These are phyloP conservation scores for Paramisgurnus dabryanus DNA, from an alignment of 2,113 vertebrate species.

Conservation along the genomic window DNA sequence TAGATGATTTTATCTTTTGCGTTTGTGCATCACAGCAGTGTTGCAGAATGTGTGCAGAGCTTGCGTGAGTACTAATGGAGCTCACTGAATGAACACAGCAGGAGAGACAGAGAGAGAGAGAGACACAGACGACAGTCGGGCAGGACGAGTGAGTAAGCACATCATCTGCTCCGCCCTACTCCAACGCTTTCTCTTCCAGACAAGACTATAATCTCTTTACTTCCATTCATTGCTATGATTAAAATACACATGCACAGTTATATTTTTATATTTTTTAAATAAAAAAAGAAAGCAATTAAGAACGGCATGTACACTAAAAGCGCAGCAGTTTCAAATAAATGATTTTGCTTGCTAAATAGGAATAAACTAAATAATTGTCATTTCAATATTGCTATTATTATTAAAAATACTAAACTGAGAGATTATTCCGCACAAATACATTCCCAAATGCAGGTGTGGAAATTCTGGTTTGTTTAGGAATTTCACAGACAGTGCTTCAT, in stretches of 20 bases:
- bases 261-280: too few species aligned
- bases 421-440: neutral
- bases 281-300: too few species aligned
- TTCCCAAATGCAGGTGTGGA: neutral
- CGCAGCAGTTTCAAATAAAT: too few species aligned
- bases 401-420: neutral
- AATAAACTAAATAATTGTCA: too few species aligned
- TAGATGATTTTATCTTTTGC: neutral
- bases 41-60: conserved; percentile 24
- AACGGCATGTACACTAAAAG: too few species aligned
- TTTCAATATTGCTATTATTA: neutral
- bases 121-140: conserved; percentile 20
- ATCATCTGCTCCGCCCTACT: conserved; percentile 53
- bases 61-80: conserved; percentile 58
- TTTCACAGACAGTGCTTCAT: neutral
- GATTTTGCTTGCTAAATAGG: too few species aligned
- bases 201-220: conserved; percentile 1
- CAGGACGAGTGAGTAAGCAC: conserved; percentile 60
- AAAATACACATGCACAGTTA: neutral
- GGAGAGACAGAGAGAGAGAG: conserved; percentile 44
- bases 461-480: neutral
- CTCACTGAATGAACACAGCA: conserved; percentile 51
- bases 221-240: neutral
- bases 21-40: conserved; percentile 9
- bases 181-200: conserved; percentile 26